Percentiles rank a stretch among this genome's conserved stretches.
Conservation (phyloP, 2,113 vertebrate species). For the Beaufortia kweichowensis region DNA sequence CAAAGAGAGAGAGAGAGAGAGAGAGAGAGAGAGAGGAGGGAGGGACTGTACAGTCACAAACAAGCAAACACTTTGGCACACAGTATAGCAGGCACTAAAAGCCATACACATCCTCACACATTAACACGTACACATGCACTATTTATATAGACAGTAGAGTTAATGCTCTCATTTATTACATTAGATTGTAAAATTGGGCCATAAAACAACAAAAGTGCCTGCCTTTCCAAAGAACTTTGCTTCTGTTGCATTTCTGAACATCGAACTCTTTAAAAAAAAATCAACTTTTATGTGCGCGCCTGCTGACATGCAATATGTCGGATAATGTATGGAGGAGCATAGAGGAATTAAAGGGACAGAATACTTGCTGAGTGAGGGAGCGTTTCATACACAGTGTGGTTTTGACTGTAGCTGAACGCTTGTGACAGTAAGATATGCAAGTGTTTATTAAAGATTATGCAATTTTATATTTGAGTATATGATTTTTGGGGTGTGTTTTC, state of each 20-base stretch:
- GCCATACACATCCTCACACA: conserved; percentile 23
- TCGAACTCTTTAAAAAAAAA: conserved; percentile 58
- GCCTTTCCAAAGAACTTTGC: conserved; percentile 65
- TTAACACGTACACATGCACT: conserved; percentile 57
- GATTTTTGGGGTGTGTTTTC: not conserved
- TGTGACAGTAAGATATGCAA: not conserved
- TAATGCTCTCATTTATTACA: conserved; percentile 71
- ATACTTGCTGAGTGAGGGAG: conserved; percentile 50
- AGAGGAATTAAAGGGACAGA: conserved; percentile 57
- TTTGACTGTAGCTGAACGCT: conserved; percentile 16
- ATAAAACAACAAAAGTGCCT: conserved; percentile 69
- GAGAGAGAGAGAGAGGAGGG: not conserved
- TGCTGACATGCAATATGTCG: conserved; percentile 62
- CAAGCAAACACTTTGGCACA: conserved; percentile 59
- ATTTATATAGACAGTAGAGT: conserved; percentile 58
- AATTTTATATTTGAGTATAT: no score
- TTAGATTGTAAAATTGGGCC: conserved; percentile 67
- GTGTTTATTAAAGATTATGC: no score
- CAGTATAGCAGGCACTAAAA: conserved; percentile 40
- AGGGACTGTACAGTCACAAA: conserved; percentile 46
- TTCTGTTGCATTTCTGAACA: conserved; percentile 70
- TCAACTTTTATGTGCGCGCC: conserved; percentile 65
- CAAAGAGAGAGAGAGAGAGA: not conserved
- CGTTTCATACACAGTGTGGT: not conserved
- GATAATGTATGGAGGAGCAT: conserved; percentile 60